These are phyloP conservation scores for Hirtodrosophila trivittata DNA, from an alignment of 2,888 invertebrate species.

Conservation along the genomic window DNA sequence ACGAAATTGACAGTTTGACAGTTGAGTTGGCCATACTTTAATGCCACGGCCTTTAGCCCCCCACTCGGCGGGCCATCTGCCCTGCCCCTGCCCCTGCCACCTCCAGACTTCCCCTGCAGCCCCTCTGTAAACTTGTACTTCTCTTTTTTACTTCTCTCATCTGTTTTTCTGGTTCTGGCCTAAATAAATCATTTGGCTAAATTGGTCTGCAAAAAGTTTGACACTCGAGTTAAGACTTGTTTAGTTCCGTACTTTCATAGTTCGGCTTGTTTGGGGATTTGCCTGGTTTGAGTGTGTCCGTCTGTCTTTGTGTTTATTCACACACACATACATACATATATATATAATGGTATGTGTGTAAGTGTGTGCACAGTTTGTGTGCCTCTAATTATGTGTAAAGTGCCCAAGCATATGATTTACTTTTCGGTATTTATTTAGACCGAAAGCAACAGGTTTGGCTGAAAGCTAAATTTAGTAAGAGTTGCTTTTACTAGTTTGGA, in stretches of 20 bases:
- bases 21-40: slow-evolving; percentile 79
- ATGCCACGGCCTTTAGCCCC: slow-evolving; percentile 66
- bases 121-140: slow-evolving; percentile 2
- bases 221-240: slow-evolving; percentile 75
- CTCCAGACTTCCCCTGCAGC: not conserved
- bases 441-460: slow-evolving; percentile 58
- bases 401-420: slow-evolving; percentile 77
- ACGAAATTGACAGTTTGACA: slow-evolving; percentile 81
- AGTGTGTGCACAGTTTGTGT: slow-evolving; percentile 33
- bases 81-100: not conserved
- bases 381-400: slow-evolving; percentile 75
- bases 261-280: slow-evolving; percentile 39
- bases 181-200: slow-evolving; percentile 80
- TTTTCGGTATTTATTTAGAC: slow-evolving; percentile 49
- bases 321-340: too few relatives aligned
- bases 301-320: slow-evolving; percentile 21
- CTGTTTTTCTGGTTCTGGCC: slow-evolving; percentile 55
- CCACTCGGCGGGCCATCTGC: slow-evolving; percentile 3
- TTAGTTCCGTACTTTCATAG: slow-evolving; percentile 47
- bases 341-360: slow-evolving; percentile 4
- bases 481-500: slow-evolving; percentile 1
- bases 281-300: slow-evolving; percentile 4
- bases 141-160: slow-evolving; percentile 10
- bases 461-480: slow-evolving; percentile 15
- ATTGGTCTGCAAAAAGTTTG: slow-evolving; percentile 79